Base-by-base conservation (phyloP, 2,797 vertebrate species). In the Thunnus albacares region DNA sequence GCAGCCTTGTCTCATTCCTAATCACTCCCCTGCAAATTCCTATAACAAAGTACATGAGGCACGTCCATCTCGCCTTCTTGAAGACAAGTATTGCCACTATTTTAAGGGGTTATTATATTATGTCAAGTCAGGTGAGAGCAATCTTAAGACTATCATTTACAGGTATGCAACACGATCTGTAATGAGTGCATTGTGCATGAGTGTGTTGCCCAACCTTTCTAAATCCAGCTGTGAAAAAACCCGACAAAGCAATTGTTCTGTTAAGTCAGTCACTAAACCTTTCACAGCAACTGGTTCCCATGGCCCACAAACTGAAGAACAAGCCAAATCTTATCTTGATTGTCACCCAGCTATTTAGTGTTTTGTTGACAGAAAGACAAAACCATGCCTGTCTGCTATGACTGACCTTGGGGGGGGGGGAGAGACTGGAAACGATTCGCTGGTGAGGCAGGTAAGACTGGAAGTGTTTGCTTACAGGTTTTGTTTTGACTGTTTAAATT, bases 291-390 rank as follows among this genome's bases (percentile, higher is more conserved):
- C 82, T 22, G 65, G 87, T 87, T 90, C 83, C 83, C 84, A 85
- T 71, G 73, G 69, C 52, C 71, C 60, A 33, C 80, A 77, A 47
- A 84, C 80, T 56, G 53, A 82, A 38, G 79, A 86, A 66, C 68
- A 58, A 82, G 83, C 67, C 61, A 53, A 82, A 81, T 79, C 83
- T 90, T 85, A 90, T 90, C 87, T 89, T 55, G 45, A 66, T 51
- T 83, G 85, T 86, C 80, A 79, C 30, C 12, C 70, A 79, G 80
- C 74, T 70, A 90, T 91, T 89, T 60, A 68, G 60, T 71, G 66
- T 77, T 85, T 75, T 87, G 87, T 87, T 90, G 86, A 93, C 91
- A 89, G 86, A 86, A 77, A 89, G 85, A 84, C 63, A 84, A 84
- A 87, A 87, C 81, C 63, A 10, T 76, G 77, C 45, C 81, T 41